Evolutionary conservation across 2,888 invertebrate species (phyloP).

Genomic region (Aphodius sticticus): DNA sequence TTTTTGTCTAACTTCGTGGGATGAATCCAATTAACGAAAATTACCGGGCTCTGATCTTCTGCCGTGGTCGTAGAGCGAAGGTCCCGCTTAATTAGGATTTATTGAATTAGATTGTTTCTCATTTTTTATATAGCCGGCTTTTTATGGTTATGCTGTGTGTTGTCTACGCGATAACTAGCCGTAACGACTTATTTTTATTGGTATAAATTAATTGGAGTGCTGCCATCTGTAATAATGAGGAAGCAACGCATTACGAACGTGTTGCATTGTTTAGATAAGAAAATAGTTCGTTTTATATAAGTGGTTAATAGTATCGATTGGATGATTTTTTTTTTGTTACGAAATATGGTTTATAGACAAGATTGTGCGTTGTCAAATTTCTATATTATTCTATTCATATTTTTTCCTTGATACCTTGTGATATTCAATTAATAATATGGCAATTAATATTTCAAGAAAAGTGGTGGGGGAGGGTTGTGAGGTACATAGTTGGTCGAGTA

Average conservation of each 20-base stretch:
- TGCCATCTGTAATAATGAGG: background rate
- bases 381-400: too few relatives aligned
- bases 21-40: background rate
- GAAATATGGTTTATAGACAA: too few relatives aligned
- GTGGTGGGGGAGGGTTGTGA: too few relatives aligned
- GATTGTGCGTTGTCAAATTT: too few relatives aligned
- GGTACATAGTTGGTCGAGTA: background rate
- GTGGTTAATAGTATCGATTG: background rate
- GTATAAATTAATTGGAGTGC: background rate
- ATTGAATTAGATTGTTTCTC: background rate
- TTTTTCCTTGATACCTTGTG: too few relatives aligned
- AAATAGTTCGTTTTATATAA: background rate
- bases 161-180: background rate
- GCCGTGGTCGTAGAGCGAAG: background rate
- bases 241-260: background rate
- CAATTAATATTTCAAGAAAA: too few relatives aligned
- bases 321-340: too few relatives aligned
- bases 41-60: background rate
- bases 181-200: slow-evolving; percentile 4
- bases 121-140: background rate
- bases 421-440: too few relatives aligned
- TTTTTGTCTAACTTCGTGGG: background rate
- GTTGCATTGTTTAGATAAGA: background rate
- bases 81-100: background rate
- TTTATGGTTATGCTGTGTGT: background rate